Conservation (phyloP, 2,113 vertebrate species). For the Arizona elegans region DNA sequence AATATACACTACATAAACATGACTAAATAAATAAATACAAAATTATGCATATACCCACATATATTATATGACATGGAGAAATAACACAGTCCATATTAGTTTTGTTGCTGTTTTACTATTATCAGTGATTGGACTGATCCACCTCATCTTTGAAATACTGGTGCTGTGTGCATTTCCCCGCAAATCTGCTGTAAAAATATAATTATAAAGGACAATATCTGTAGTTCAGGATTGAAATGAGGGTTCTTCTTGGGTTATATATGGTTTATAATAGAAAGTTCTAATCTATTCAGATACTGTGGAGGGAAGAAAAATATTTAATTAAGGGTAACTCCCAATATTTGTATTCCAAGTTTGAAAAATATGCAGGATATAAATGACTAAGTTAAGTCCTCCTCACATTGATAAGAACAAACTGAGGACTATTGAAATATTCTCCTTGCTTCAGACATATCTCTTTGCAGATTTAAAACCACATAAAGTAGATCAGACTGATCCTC, state of each 20-base stretch:
- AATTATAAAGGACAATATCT: background rate
- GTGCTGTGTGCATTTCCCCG: background rate
- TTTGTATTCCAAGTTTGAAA: background rate
- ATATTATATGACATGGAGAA: too few species aligned
- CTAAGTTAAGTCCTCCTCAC: background rate
- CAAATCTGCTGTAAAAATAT: background rate
- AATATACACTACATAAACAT: too few species aligned
- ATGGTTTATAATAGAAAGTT: background rate
- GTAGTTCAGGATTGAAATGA: too few species aligned
- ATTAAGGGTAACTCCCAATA: background rate
- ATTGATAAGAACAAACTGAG: background rate
- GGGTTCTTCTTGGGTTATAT: background rate
- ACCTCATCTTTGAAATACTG: background rate
- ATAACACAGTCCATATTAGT: background rate
- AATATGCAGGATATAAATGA: background rate
- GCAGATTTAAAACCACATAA: background rate
- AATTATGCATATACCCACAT: too few species aligned
- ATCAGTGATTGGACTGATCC: background rate
- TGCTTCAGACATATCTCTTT: background rate
- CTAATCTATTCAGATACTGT: background rate
- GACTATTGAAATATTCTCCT: background rate
- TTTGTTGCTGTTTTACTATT: background rate
- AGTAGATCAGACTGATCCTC: background rate
- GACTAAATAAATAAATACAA: too few species aligned
- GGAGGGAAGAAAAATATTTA: background rate